Base-by-base conservation (phyloP, 2,888 invertebrate genomes). In the Ormyrus rosae region DNA sequence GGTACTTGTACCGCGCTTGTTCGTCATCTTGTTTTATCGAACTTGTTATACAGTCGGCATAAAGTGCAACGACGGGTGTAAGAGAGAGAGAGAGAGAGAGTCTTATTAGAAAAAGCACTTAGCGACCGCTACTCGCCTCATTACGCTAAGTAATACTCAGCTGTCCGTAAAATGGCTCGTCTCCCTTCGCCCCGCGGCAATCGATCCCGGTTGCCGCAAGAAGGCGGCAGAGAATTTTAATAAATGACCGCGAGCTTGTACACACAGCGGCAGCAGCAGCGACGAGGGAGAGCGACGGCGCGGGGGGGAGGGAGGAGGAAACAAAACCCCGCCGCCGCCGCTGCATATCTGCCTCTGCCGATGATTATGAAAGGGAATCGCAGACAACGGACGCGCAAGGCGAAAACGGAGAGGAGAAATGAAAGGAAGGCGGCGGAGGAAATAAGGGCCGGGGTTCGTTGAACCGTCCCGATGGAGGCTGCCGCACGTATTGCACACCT, bases 101-200 rank as follows among this genome's bases (percentile, higher is more conserved):
- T 70, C 74, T 70, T 74, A 74, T 70, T 81, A 78, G 70, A 73
- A 78, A 78, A 74, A 65, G 60, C 74, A 78, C 74, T 78, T 73
- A 69, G 60, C 65, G 58, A 0, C 48, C 13, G 11, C 46, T n/a
- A 45, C 19, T 55, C 45, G 46, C n/a, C 73, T 81, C 81, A 81
- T 81, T 78, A 81, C 69, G 63, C 53, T 81, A 81, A 81, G 77
- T 78, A 81, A 81, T 80, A 63, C 53, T 45, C 46, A 7, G 48
- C 45, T 50, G 8, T 56, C 53, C 19, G 56, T 72, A 78, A 78
- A 72, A 64, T 55, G 58, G 13, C 65, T 69, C 77, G 70, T n/a
- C n/a, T 19, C 46, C n/a, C n/a, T n/a, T n/a, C 51, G 9, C 13
- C 46, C 7, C 8, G 13, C 7, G 6, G 3, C 72, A 68, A 73